A percentile compares a stretch with the other conserved stretches of the same genome.
Evolutionary conservation across 2,113 vertebrate species (phyloP).

Genomic region (Rhinichthys klamathensis): DNA sequence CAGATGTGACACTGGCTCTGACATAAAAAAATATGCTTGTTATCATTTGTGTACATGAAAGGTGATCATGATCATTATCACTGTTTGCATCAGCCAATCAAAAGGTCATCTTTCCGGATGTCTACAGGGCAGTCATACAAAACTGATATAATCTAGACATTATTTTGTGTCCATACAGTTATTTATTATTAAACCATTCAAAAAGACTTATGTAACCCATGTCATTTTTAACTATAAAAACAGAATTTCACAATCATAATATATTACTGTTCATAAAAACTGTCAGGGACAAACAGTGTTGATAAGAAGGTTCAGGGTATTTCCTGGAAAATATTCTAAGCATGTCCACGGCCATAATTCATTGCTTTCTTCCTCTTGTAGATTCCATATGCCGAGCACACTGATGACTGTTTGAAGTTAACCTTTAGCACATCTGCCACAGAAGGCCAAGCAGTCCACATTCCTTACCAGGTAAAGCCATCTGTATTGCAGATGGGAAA

Average conservation of each 20-base stretch:
- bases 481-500: constrained; percentile 56
- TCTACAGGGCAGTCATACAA: constrained; percentile 35
- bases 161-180: neutral
- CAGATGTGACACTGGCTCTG: neutral
- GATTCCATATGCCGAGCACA: constrained; percentile 36
- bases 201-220: neutral
- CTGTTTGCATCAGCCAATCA: constrained; percentile 56
- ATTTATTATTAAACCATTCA: neutral
- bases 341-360: constrained; percentile 1
- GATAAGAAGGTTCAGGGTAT: neutral
- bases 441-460: constrained; percentile 71
- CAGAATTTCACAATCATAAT: neutral
- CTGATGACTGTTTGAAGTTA: constrained; percentile 69
- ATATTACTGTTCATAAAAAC: constrained; percentile 1
- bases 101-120: constrained; percentile 36
- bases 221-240: neutral
- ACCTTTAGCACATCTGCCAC: constrained; percentile 70
- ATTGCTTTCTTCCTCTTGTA: neutral
- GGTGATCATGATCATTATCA: constrained; percentile 50
- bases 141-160: neutral
- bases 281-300: neutral
- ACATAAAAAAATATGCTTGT: constrained; percentile 29
- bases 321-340: constrained; percentile 13
- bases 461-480: constrained; percentile 69
- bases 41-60: constrained; percentile 45